A percentile compares a stretch with the other conserved stretches of the same genome.
Evolutionary conservation across 2,888 invertebrate genomes (phyloP).

Genomic region (Theodoxus fluviatilis): DNA sequence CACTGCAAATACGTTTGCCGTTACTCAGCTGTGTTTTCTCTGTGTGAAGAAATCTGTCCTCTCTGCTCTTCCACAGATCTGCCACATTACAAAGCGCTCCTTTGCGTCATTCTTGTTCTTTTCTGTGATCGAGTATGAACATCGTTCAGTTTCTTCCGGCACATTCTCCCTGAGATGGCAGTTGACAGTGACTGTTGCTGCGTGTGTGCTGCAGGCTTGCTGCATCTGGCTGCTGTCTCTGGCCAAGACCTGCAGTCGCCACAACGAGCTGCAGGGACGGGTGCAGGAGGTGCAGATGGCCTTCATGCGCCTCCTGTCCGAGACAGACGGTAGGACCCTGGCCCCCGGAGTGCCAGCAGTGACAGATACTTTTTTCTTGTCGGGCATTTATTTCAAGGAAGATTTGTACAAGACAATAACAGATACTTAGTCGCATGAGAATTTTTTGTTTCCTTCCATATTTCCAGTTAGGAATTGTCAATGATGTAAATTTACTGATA

Average conservation of each 20-base stretch:
- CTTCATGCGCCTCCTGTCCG: constrained; percentile 86
- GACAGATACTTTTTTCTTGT: not conserved
- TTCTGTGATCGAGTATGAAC: too few species aligned
- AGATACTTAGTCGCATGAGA: not conserved
- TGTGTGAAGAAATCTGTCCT: too few species aligned
- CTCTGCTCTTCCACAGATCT: too few species aligned
- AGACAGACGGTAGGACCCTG: constrained; percentile 79
- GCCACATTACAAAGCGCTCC: not conserved
- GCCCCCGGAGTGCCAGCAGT: not conserved
- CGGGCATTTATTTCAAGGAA: not conserved
- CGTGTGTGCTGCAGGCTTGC: constrained; percentile 72
- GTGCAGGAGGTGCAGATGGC: constrained; percentile 78
- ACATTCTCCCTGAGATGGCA: not conserved
- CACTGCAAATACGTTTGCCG: not conserved
- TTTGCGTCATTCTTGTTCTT: not conserved
- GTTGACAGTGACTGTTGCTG: not conserved
- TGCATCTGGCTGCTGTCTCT: constrained; percentile 88
- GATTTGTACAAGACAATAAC: not conserved
- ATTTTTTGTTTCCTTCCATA: not conserved
- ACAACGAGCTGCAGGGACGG: constrained; percentile 74
- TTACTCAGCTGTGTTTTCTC: not conserved
- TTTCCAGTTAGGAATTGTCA: too few species aligned
- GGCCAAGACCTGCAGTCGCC: constrained; percentile 79
- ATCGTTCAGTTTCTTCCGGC: too few species aligned
- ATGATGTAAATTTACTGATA: too few species aligned